Evolutionary conservation across 1,140 invertebrate genomes (phyloP).

Genomic region (Vanessa tameamea): DNA sequence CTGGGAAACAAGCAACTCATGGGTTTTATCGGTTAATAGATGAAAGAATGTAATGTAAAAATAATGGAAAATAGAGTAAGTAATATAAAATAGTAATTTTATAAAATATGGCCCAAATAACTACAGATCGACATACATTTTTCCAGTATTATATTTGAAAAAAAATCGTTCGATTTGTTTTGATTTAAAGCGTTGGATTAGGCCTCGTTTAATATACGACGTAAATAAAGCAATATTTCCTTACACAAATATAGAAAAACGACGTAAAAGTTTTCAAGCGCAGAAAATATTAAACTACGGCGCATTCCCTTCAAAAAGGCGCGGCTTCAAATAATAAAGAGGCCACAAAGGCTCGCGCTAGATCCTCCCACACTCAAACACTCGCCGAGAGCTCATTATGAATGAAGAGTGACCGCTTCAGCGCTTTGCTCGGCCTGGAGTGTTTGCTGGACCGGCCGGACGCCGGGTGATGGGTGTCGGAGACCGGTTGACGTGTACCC

Average conservation of each 20-base stretch:
- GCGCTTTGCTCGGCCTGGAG: not conserved
- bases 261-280: not conserved
- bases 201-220: too few relatives aligned
- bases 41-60: too few relatives aligned
- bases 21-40: too few relatives aligned
- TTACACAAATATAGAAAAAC: not conserved
- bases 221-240: too few relatives aligned
- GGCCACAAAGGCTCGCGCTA: not conserved
- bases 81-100: too few relatives aligned
- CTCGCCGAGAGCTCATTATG: constrained; percentile 3
- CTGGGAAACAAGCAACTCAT: too few relatives aligned
- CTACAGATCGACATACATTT: too few relatives aligned
- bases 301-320: not conserved
- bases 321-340: constrained; percentile 6
- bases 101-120: too few relatives aligned
- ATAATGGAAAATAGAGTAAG: too few relatives aligned
- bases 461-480: not conserved
- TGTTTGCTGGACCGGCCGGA: not conserved
- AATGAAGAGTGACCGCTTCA: not conserved
- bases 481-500: not conserved
- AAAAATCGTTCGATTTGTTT: too few relatives aligned
- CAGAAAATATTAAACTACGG: not conserved
- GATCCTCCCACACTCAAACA: constrained; percentile 1
- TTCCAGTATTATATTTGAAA: too few relatives aligned
- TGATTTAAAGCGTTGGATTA: too few relatives aligned